Conservation (phyloP, 2,113 vertebrate species). For the Hydrochoerus hydrochaeris region DNA sequence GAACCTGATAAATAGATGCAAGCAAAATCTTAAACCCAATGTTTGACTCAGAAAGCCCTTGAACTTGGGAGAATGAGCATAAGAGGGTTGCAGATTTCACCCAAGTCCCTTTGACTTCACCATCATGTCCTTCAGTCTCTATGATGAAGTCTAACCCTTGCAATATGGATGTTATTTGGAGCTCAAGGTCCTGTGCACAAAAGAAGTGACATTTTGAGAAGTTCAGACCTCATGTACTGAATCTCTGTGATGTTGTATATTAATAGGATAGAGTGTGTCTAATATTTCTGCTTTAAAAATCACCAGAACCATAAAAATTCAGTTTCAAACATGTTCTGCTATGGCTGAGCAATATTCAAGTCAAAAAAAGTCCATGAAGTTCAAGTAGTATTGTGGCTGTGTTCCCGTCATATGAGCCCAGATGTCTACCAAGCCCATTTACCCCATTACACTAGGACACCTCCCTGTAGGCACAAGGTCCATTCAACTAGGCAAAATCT, state of each 20-base stretch:
- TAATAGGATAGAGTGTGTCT: slow-evolving; percentile 69
- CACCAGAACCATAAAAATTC: slow-evolving; percentile 69
- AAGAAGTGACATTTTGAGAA: slow-evolving; percentile 64
- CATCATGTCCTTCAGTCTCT: neutral
- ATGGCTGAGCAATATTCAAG: slow-evolving; percentile 64
- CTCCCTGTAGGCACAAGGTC: too few relatives aligned
- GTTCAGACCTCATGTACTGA: slow-evolving; percentile 65
- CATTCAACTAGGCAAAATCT: fast-evolving
- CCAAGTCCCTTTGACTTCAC: neutral
- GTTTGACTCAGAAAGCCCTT: neutral
- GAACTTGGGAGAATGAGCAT: fast-evolving
- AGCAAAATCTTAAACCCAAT: neutral
- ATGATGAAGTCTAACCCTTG: neutral
- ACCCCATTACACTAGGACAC: fast-evolving
- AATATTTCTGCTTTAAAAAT: slow-evolving; percentile 72
- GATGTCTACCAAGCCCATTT: fast-evolving
- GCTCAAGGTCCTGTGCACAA: slow-evolving; percentile 31
- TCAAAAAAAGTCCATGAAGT: slow-evolving; percentile 67
- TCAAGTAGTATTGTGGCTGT: neutral
- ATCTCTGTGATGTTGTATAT: slow-evolving; percentile 41
- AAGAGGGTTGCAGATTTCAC: neutral
- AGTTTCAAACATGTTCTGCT: slow-evolving; percentile 60
- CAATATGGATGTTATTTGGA: slow-evolving; percentile 37
- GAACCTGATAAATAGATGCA: neutral
- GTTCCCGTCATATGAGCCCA: neutral